Percentiles rank a stretch among this genome's conserved stretches.
These are phyloP conservation scores for Trichonephila clavipes DNA, from an alignment of 1,140 invertebrate species.

Conservation along the genomic window DNA sequence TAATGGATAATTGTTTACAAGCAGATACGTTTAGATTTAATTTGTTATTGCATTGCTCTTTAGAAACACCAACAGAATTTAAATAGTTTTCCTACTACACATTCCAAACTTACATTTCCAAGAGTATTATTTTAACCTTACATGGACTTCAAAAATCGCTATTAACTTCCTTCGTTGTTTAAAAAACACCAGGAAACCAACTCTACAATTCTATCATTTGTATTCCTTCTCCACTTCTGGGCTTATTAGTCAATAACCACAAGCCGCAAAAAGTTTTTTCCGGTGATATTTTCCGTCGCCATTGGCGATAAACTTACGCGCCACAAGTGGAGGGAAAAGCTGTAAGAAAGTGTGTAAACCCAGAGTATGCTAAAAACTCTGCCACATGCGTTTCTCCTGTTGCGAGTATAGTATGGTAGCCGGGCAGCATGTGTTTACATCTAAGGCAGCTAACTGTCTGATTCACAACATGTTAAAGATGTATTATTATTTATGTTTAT, in stretches of 20 bases:
- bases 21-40: too few relatives aligned
- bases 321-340: constrained; percentile 28
- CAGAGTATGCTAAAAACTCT: constrained; percentile 54
- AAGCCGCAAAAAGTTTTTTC: neutral
- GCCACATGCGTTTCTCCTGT: constrained; percentile 61
- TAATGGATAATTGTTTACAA: too few relatives aligned
- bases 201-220: neutral
- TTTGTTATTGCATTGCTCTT: too few relatives aligned
- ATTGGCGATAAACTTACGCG: constrained; percentile 26
- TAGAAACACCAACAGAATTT: too few relatives aligned
- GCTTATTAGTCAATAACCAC: neutral
- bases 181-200: neutral
- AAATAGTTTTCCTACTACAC: too few relatives aligned
- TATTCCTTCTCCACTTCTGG: neutral
- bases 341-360: neutral
- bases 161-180: neutral
- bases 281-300: constrained; percentile 11
- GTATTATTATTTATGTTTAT: constrained; percentile 58
- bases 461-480: constrained; percentile 31
- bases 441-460: neutral
- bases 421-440: constrained; percentile 57
- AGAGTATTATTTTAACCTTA: neutral
- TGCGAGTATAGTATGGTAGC: constrained; percentile 60
- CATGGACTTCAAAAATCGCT: neutral
- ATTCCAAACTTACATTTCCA: too few relatives aligned